A percentile compares a stretch with the other conserved stretches of the same genome.
Conservation (phyloP, 1,140 invertebrate species). For the Macrocentrus cingulum region DNA sequence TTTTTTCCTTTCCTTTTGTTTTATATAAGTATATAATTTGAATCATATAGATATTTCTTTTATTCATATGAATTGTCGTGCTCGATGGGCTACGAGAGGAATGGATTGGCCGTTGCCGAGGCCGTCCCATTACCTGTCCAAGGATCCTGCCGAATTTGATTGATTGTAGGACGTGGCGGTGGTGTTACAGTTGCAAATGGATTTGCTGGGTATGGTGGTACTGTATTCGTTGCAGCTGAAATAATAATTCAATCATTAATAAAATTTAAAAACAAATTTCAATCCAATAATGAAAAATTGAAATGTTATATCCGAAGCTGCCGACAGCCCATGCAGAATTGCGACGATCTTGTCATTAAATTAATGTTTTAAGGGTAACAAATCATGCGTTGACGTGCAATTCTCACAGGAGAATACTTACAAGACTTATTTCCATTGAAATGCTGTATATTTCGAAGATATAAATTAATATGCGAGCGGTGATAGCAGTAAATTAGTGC, state of each 20-base stretch:
- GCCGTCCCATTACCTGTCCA: constrained; percentile 45
- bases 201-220: constrained; percentile 52
- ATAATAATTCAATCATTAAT: no score
- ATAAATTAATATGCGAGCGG: constrained; percentile 17
- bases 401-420: constrained; percentile 46
- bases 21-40: no score
- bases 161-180: constrained; percentile 56
- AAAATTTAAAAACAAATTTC: constrained; percentile 35
- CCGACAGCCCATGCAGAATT: no score
- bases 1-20: no score
- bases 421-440: constrained; percentile 59
- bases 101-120: constrained; percentile 53
- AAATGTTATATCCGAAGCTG: no score
- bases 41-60: not conserved
- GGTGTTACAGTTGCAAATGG: constrained; percentile 55
- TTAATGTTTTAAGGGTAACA: no score
- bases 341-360: no score
- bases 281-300: not conserved
- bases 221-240: no score
- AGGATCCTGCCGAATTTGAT: constrained; percentile 58
- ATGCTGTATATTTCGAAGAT: constrained; percentile 43
- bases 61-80: not conserved
- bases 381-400: constrained; percentile 13
- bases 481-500: constrained; percentile 9
- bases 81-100: constrained; percentile 52